Base-by-base conservation (phyloP, 2,113 vertebrate species). In the Heterotilapia buettikoferi region DNA sequence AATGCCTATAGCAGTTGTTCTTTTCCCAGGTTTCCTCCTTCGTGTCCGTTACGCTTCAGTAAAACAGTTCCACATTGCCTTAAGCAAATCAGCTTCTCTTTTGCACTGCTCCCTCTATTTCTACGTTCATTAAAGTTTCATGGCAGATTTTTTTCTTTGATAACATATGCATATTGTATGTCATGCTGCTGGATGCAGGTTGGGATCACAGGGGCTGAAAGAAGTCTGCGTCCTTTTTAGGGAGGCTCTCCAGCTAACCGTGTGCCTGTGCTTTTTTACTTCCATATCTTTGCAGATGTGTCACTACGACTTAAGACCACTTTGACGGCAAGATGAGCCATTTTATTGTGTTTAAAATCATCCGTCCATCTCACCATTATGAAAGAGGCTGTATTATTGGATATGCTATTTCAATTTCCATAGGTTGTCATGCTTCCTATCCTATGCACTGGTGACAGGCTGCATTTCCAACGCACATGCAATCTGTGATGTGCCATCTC, bases 81-180 rank as follows among this genome's bases (percentile, higher is more conserved):
- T 92, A 88, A 96, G 96, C 93, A 76, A 92, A 94, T 93, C 90
- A 71, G 88, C 93, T 92, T 89, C 88, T 92, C 92, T 93, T 94
- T 94, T 73, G 84, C 92, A 84, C 83, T 14, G 81, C 92, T 86
- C 89, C 54, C 53, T 89, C 89, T 86, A 45, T 92, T 91, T 89
- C 89, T 89, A 90, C 84, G 40, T 91, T 95, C 93, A 96, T 96
- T 96, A 96, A 96, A 95, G 90, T 95, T 96, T 96, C 89, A 96
- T 96, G 90, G 29, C 84, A 90, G 93, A 96, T 96, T 95, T 89
- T 94, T 93, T 89, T 93, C 95, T 96, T 95, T 96, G 95, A 96
- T 96, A 95, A 94, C 93, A 90, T 93, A 95, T 94, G 90, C 93
- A 96, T 95, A 95, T 96, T 95, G 93, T 92, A 94, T 96, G 94